Percentiles rank a stretch among this genome's conserved stretches.
These are phyloP conservation scores for Melieria omissa DNA, from an alignment of 2,888 invertebrate species.

Conservation along the genomic window DNA sequence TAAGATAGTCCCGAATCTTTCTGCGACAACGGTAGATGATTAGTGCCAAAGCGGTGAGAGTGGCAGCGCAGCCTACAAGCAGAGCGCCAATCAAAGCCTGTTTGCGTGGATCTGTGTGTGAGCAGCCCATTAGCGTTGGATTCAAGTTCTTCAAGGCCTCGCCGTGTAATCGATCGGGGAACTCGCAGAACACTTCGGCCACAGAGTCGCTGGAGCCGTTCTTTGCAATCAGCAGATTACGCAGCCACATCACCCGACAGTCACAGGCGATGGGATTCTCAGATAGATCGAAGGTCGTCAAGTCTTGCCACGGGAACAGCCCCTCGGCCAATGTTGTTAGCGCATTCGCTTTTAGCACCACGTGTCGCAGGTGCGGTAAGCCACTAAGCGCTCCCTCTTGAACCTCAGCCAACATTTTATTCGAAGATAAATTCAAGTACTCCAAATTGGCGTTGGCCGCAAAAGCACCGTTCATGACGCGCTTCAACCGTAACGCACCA, in stretches of 20 bases:
- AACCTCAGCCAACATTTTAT: constrained; percentile 78
- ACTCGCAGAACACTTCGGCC: constrained; percentile 74
- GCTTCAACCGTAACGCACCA: constrained; percentile 79
- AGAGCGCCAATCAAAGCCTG: constrained; percentile 84
- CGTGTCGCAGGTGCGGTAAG: constrained; percentile 81
- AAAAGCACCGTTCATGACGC: constrained; percentile 82
- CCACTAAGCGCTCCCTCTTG: constrained; percentile 87
- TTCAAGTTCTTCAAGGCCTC: constrained; percentile 76
- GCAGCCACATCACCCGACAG: constrained; percentile 84
- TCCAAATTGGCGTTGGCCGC: constrained; percentile 85
- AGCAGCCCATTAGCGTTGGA: constrained; percentile 84
- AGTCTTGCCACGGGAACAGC: constrained; percentile 82
- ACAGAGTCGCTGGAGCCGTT: constrained; percentile 63
- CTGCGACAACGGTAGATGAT: constrained; percentile 84
- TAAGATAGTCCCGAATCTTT: constrained; percentile 82
- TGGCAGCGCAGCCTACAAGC: constrained; percentile 79
- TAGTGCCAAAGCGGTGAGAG: constrained; percentile 77
- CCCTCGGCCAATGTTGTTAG: constrained; percentile 81
- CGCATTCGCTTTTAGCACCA: constrained; percentile 82
- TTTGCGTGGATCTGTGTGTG: constrained; percentile 81
- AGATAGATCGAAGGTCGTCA: constrained; percentile 80
- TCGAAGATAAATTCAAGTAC: constrained; percentile 79
- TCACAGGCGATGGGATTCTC: constrained; percentile 87
- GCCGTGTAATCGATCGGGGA: constrained; percentile 80
- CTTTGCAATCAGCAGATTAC: constrained; percentile 71